These are phyloP conservation scores for Nannoperca australis DNA, from an alignment of 2,797 vertebrate genomes.

Conservation along the genomic window DNA sequence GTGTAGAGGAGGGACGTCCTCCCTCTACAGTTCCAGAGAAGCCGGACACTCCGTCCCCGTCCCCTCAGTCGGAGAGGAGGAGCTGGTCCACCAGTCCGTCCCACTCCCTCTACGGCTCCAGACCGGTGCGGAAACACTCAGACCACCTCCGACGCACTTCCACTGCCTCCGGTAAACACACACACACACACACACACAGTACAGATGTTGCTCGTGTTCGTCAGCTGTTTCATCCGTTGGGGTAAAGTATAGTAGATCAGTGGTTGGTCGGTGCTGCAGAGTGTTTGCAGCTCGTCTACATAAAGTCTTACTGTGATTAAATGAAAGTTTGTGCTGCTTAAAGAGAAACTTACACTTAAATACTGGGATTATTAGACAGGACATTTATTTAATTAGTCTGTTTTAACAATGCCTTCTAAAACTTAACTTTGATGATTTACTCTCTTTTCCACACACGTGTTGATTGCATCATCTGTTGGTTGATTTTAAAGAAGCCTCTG, in stretches of 20 bases:
- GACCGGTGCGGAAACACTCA: slow-evolving; percentile 88
- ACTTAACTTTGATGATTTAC: neutral
- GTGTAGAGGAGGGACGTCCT: slow-evolving; percentile 88
- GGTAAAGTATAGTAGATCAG: slow-evolving; percentile 12
- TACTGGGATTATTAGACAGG: neutral
- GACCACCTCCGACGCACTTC: slow-evolving; percentile 90
- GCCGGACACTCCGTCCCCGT: slow-evolving; percentile 83
- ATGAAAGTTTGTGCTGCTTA: neutral
- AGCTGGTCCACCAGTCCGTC: slow-evolving; percentile 90
- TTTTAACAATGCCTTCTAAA: neutral
- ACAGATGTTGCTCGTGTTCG: slow-evolving; percentile 1
- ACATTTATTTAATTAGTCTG: neutral
- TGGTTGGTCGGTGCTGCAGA: neutral
- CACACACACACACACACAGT: slow-evolving; percentile 3
- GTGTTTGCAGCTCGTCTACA: neutral
- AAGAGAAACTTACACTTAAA: too few species aligned
- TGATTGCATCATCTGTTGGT: slow-evolving; percentile 34
- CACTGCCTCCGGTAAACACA: slow-evolving; percentile 86
- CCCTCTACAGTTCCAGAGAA: slow-evolving; percentile 84
- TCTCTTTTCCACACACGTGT: slow-evolving; percentile 4
- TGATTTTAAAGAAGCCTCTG: slow-evolving; percentile 25
- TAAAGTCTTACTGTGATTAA: neutral
- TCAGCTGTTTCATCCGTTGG: neutral
- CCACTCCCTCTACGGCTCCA: slow-evolving; percentile 79
- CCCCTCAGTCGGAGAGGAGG: slow-evolving; percentile 84